phyloP scores from a whole-genome alignment of 2,888 invertebrate genomes.

The Argyra leucocephala region DNA sequence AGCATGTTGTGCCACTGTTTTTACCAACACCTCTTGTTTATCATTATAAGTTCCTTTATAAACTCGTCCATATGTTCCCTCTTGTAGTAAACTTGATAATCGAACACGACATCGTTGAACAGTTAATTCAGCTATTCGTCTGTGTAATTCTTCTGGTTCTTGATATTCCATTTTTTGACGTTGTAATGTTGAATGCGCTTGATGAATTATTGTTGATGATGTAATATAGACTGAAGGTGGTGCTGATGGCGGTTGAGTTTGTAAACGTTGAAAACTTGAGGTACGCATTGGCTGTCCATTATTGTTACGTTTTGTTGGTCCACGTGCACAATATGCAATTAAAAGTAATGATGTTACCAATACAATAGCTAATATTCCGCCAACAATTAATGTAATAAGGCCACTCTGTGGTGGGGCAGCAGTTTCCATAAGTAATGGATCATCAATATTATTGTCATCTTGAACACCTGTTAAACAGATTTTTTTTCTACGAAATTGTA shows the following conservation, averaged over 20 bases:
- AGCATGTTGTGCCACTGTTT: constrained; percentile 84
- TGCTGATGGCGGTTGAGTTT: constrained; percentile 33
- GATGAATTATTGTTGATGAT: constrained; percentile 35
- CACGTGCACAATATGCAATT: constrained; percentile 40
- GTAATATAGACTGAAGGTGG: constrained; percentile 32
- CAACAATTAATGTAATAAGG: constrained; percentile 38
- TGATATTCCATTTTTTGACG: constrained; percentile 33
- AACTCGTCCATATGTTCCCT: constrained; percentile 81
- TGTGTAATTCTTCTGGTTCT: constrained; percentile 36
- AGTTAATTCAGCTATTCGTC: constrained; percentile 42
- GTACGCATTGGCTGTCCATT: constrained; percentile 42
- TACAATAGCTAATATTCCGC: constrained; percentile 39
- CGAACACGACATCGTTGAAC: constrained; percentile 61
- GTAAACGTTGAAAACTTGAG: constrained; percentile 42
- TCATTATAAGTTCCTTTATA: constrained; percentile 73
- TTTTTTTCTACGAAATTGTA: constrained; percentile 74
- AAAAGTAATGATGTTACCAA: constrained; percentile 37
- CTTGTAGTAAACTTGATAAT: constrained; percentile 64
- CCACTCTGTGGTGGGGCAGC: constrained; percentile 39
- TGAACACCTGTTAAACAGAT: constrained; percentile 54
- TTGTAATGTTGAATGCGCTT: constrained; percentile 37
- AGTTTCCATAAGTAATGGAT: constrained; percentile 38
- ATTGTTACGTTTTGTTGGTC: constrained; percentile 37
- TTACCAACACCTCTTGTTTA: constrained; percentile 67
- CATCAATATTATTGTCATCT: constrained; percentile 34